A percentile compares a stretch with the other conserved stretches of the same genome.
Evolutionary conservation across 2,888 invertebrate genomes (phyloP).

Genomic region (Nemotelus nigrinus): DNA sequence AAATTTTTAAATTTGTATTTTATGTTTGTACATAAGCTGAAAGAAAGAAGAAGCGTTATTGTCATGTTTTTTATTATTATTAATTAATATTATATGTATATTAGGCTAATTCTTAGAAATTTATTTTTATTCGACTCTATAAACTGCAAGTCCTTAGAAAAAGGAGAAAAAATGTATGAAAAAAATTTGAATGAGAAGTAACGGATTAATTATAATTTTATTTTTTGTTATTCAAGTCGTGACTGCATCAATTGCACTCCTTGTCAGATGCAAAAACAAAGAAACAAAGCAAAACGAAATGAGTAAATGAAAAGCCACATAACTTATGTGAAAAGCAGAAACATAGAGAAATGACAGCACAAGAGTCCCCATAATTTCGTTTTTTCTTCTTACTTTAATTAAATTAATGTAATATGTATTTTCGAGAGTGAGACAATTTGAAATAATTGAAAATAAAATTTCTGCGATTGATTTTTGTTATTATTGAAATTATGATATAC

Average conservation of each 20-base stretch:
- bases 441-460: neutral
- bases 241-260: slow-evolving; percentile 21
- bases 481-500: neutral
- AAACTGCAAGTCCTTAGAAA: slow-evolving; percentile 26
- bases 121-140: slow-evolving; percentile 21
- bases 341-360: slow-evolving; percentile 10
- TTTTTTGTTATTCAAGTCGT: neutral
- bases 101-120: slow-evolving; percentile 37
- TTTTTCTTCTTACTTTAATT: neutral
- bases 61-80: slow-evolving; percentile 35
- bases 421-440: slow-evolving; percentile 2
- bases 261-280: too few species aligned
- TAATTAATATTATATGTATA: slow-evolving; percentile 35
- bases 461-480: slow-evolving; percentile 5
- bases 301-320: too few species aligned
- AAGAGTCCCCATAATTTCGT: slow-evolving; percentile 8
- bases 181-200: neutral
- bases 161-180: slow-evolving; percentile 25
- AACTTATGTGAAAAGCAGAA: neutral
- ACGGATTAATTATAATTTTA: neutral
- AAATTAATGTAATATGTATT: neutral
- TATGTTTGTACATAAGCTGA: slow-evolving; percentile 38
- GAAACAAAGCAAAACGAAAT: too few species aligned
- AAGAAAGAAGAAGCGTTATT: slow-evolving; percentile 14
- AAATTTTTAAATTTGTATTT: slow-evolving; percentile 31